These are phyloP conservation scores for Pluvianellus socialis DNA, from an alignment of 2,113 vertebrate species.

Conservation along the genomic window DNA sequence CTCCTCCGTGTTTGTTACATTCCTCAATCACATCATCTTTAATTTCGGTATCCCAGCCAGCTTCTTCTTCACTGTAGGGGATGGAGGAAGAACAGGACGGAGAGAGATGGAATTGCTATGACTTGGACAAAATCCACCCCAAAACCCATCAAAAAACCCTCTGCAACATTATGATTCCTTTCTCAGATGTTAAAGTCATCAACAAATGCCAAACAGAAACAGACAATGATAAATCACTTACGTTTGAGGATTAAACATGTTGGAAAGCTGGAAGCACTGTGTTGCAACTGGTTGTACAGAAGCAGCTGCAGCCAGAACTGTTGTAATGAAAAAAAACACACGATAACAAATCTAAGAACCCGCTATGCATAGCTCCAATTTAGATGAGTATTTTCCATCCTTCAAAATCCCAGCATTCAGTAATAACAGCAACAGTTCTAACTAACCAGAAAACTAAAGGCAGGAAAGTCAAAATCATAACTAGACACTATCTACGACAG, in stretches of 20 bases:
- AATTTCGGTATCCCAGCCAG: conserved; percentile 94
- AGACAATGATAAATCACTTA: conserved; percentile 65
- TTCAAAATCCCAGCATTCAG: neutral
- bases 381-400: neutral
- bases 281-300: conserved; percentile 91
- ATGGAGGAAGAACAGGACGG: neutral
- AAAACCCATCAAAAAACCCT: neutral
- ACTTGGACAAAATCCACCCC: neutral
- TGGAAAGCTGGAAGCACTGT: conserved; percentile 96
- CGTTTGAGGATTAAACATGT: conserved; percentile 96
- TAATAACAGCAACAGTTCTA: neutral
- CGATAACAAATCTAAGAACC: neutral
- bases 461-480: neutral
- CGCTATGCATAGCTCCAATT: neutral
- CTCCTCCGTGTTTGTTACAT: conserved; percentile 96
- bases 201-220: neutral
- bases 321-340: conserved; percentile 1
- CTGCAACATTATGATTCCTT: neutral
- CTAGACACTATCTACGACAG: rapidly evolving
- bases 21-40: conserved; percentile 97
- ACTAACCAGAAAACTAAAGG: neutral
- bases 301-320: conserved; percentile 80
- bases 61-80: conserved; percentile 84
- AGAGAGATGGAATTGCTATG: neutral
- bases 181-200: neutral